Base-by-base conservation (phyloP, 2,113 vertebrate genomes). In the Ursus arctos region DNA sequence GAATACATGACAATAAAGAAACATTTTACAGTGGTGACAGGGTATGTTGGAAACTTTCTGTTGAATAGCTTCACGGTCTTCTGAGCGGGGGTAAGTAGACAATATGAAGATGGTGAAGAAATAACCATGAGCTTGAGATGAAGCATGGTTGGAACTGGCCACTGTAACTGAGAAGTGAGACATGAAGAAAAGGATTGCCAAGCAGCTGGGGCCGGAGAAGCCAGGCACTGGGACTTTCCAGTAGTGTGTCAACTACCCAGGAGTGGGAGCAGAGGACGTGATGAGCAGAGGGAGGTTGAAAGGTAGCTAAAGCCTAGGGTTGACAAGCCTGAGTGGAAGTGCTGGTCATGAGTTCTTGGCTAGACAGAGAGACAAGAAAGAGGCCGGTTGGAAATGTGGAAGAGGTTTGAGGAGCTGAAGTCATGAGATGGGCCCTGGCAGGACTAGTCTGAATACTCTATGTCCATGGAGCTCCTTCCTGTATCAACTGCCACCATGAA, bases 381-480 rank as follows among this genome's bases (percentile, higher is more conserved):
- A 59, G 72, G n/a, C 4, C 76, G 55, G 1, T 26, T 24, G 13
- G 19, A n/a, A 71, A 69, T 4, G 10, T 5, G 16, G 16, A 55
- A 59, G 40, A 40, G 15, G 18, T 51, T 9, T 69, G 81, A 59
- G 61, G 57, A 47, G 7, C 33, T 11, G 0, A 59, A 47, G 59
- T 81, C 49, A 16, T 4, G 85, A 49, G n/a, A 15, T 14, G 7
- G 22, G 16, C 28, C 1, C 0, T 4, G n/a, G 2, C 6, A 21
- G 40, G 24, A 19, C 8, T 5, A 4, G 43, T 28, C 19, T 28
- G 84, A 49, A 43, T 1, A 13, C 12, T 2, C 1, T 3, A 24
- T 61, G 51, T 26, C 71, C n/a, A 0, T 2, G n/a, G 65, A 71
- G 0, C 1, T 2, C 33, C 47, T 88, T 77, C 40, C 67, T 51